Percentiles rank a stretch among this genome's conserved stretches.
phyloP scores from a whole-genome alignment of 2,888 invertebrate species.

The Bimastos eiseni region DNA sequence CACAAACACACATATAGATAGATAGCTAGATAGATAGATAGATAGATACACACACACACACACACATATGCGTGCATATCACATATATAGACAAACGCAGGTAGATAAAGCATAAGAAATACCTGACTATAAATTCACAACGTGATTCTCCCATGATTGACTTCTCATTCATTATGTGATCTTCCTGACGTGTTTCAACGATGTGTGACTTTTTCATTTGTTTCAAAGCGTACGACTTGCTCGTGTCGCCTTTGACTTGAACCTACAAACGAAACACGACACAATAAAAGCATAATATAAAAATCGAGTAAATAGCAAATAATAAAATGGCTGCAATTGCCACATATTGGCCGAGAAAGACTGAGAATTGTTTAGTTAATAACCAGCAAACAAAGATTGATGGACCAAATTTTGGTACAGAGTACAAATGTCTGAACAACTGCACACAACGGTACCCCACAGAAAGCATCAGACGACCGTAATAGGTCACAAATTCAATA shows the following conservation, averaged over 20 bases:
- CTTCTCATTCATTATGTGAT: conserved; percentile 98
- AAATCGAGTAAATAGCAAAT: background rate
- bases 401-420: background rate
- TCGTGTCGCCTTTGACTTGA: conserved; percentile 79
- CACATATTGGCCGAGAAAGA: background rate
- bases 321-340: background rate
- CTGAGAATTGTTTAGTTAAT: background rate
- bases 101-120: conserved; percentile 27
- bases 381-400: background rate
- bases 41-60: no score
- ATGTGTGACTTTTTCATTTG: conserved; percentile 96
- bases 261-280: conserved; percentile 63
- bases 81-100: background rate
- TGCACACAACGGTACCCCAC: no score
- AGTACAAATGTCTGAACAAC: no score
- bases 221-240: conserved; percentile 83
- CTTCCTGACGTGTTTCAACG: conserved; percentile 96
- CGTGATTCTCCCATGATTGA: conserved; percentile 92
- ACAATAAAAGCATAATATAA: background rate
- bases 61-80: no score
- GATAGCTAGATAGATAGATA: background rate
- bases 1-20: background rate
- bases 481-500: no score
- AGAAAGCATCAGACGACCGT: no score
- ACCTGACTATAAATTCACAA: conserved; percentile 88